Conservation (phyloP, 2,888 invertebrate genomes). For the Serrognathus titanus region DNA sequence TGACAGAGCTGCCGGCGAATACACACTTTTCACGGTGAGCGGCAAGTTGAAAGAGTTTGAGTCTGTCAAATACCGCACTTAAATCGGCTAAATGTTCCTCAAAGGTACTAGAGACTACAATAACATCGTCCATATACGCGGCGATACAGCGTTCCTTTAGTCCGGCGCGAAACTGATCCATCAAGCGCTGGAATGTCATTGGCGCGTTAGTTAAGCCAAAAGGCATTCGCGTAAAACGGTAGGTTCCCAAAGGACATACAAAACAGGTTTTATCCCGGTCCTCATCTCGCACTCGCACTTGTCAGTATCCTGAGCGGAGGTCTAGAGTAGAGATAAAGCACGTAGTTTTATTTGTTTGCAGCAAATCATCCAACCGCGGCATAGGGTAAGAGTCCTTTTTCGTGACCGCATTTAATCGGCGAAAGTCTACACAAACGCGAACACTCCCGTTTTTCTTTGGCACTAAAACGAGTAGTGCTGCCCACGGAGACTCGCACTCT, state of each 20-base stretch:
- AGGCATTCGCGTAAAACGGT: conserved; percentile 25
- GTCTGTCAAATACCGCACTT: conserved; percentile 16
- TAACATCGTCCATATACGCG: conserved; percentile 31
- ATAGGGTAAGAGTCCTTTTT: conserved; percentile 34
- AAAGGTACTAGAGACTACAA: conserved; percentile 24
- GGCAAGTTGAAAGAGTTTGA: conserved; percentile 21
- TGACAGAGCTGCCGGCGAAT: conserved; percentile 19
- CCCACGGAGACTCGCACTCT: conserved; percentile 42
- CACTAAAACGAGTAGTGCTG: conserved; percentile 38
- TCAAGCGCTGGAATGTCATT: conserved; percentile 29
- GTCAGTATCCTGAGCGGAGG: conserved; percentile 41
- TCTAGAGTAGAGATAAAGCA: conserved; percentile 35
- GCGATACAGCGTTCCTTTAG: conserved; percentile 23
- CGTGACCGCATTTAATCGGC: conserved; percentile 29
- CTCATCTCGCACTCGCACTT: conserved; percentile 35
- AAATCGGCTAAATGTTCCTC: conserved; percentile 27
- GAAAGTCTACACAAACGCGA: conserved; percentile 39
- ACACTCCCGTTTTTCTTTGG: conserved; percentile 35
- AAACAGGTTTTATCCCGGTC: conserved; percentile 33
- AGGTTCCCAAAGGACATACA: conserved; percentile 34
- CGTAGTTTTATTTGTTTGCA: conserved; percentile 35
- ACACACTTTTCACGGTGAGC: conserved; percentile 26
- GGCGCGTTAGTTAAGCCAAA: conserved; percentile 30
- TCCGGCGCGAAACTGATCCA: conserved; percentile 25
- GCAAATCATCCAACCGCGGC: conserved; percentile 43